These are phyloP conservation scores for Acanthornis magna DNA, from an alignment of 2,797 vertebrate genomes.

Conservation along the genomic window DNA sequence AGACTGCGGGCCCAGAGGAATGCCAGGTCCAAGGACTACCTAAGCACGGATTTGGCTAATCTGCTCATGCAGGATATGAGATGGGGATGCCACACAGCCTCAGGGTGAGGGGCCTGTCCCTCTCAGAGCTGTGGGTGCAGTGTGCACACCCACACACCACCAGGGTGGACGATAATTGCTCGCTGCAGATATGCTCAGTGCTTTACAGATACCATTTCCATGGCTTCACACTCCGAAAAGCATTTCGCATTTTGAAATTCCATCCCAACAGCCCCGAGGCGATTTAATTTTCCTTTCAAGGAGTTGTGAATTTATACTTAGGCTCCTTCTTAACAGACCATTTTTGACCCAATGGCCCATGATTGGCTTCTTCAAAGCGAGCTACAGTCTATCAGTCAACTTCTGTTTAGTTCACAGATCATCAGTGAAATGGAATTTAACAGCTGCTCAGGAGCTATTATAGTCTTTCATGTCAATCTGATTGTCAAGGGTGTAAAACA, in stretches of 20 bases:
- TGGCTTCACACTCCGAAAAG: background rate
- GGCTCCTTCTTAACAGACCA: background rate
- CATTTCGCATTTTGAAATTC: background rate
- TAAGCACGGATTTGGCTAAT: background rate
- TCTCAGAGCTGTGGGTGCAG: background rate
- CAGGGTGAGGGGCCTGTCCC: background rate
- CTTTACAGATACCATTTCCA: background rate
- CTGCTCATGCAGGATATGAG: background rate
- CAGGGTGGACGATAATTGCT: background rate
- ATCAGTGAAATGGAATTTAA: slow-evolving; percentile 46
- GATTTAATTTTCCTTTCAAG: slow-evolving; percentile 20
- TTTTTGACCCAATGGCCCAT: slow-evolving; percentile 53
- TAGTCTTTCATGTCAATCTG: slow-evolving; percentile 30
- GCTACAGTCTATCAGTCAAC: slow-evolving; percentile 29
- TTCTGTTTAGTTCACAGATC: slow-evolving; percentile 60
- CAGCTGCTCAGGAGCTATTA: slow-evolving; percentile 51
- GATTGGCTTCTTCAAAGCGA: slow-evolving; percentile 45
- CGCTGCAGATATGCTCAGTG: rapidly evolving
- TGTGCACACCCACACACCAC: background rate
- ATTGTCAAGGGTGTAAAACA: slow-evolving; percentile 14
- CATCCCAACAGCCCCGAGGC: background rate
- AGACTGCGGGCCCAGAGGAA: background rate
- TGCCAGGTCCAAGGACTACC: background rate
- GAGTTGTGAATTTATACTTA: slow-evolving; percentile 12
- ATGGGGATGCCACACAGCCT: background rate